These are phyloP conservation scores for Dendroctonus ponderosae DNA, from an alignment of 1,140 invertebrate genomes.

Conservation along the genomic window DNA sequence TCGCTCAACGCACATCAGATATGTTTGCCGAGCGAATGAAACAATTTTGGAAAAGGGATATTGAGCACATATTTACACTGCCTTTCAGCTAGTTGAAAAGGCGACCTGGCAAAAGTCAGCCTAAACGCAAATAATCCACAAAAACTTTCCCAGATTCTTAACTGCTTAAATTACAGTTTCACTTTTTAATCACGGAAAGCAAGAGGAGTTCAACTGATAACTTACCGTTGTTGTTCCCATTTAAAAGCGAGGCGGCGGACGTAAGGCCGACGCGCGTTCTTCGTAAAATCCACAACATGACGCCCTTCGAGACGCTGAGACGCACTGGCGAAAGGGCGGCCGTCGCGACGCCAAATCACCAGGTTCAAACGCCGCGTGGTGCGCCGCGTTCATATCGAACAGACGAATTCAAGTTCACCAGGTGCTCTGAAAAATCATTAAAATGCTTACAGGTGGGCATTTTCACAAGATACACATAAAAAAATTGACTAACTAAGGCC, in stretches of 20 bases:
- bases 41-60: no score
- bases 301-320: constrained; percentile 18
- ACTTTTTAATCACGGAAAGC: no score
- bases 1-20: no score
- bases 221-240: constrained; percentile 32
- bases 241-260: constrained; percentile 30
- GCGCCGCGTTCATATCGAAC: neutral
- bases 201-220: neutral
- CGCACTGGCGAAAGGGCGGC: constrained; percentile 19
- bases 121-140: no score
- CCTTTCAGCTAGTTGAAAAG: no score
- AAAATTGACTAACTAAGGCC: neutral
- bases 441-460: neutral
- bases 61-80: no score
- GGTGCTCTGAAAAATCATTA: neutral
- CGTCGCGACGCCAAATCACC: constrained; percentile 17
- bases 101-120: no score
- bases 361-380: constrained; percentile 15
- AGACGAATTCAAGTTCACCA: constrained; percentile 25
- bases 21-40: no score
- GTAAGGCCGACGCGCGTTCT: constrained; percentile 31
- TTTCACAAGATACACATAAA: neutral
- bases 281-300: constrained; percentile 33
- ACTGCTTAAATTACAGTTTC: no score
- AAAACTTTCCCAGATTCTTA: no score